Base-by-base conservation (phyloP, 2,888 invertebrate species). In the Tetheella fluctuosa region DNA sequence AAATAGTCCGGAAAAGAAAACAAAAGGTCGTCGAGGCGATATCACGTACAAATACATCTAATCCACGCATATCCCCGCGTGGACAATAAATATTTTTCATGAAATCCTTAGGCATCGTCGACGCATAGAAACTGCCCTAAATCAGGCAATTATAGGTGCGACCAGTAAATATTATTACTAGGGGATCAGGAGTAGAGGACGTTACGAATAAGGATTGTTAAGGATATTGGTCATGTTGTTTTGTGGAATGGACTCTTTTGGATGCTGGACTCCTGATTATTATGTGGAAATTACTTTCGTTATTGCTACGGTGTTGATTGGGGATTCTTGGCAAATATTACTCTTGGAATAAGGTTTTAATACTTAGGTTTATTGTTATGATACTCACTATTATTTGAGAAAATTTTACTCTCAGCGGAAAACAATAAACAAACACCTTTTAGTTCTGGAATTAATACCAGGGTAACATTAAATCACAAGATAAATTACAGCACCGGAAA, bases 101-200 rank as follows among this genome's bases (percentile, higher is more conserved):
- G 89, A 89, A 91, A 89, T 90, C 91, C 88, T 79, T 72, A 77
- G 79, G 71, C 83, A 79, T 76, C 80, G 79, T 78, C 77, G 77
- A 69, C 86, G 92, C 91, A 93, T 93, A 88, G 89, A 91, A 92
- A 93, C 89, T 80, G 89, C 90, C 78, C 81, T 86, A 88, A 92
- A 93, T 86, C 85, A 92, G 92, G 90, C 93, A 90, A 91, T 92
- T 90, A 91, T 89, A 89, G 91, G 90, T 88, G 90, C 81, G 84
- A 82, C 84, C 84, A 88, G 90, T 87, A 87, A 86, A 87, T 89
- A 89, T 88, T 85, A 87, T 88, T 88, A 88, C 84, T 80, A 79
- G 80, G 87, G 89, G 90, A 88, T 89, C 89, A 88, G 69, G 74
- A 80, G 67, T 57, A 61, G 58, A 70, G 64, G 70, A 30, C 52